Percentiles rank a stretch among this genome's conserved stretches.
Evolutionary conservation across 2,888 invertebrate genomes (phyloP).

Genomic region (Trissolcus brochymenae): DNA sequence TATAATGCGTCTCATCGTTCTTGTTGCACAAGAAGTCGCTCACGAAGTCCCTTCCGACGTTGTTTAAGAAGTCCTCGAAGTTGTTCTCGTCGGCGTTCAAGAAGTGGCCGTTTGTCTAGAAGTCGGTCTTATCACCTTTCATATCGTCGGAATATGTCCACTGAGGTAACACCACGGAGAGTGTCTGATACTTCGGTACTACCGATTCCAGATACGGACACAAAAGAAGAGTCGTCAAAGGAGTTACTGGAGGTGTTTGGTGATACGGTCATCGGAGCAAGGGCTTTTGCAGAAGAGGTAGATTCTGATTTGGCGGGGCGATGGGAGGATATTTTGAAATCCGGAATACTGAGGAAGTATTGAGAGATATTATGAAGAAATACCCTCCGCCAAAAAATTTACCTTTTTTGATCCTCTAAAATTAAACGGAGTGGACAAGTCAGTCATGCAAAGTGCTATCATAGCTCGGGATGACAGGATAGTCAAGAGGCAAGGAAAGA

Average conservation of each 20-base stretch:
- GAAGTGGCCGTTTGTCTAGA: no score
- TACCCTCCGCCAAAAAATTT: constrained; percentile 24
- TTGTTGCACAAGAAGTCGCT: no score
- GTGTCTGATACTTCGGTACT: no score
- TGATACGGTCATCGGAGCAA: background rate
- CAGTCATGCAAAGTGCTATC: background rate
- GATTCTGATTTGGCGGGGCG: constrained; percentile 3
- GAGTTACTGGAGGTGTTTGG: constrained; percentile 6
- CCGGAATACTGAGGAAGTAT: constrained; percentile 24
- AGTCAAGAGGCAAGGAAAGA: constrained; percentile 14
- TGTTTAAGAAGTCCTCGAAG: no score
- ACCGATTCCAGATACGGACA: no score
- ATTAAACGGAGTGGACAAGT: constrained; percentile 5
- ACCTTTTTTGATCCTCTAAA: constrained; percentile 22
- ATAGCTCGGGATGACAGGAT: constrained; percentile 15
- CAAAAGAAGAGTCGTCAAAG: no score
- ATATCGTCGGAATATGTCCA: no score
- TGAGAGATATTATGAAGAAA: constrained; percentile 23
- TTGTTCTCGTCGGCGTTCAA: no score
- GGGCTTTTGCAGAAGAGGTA: constrained; percentile 14
- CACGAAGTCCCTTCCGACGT: no score
- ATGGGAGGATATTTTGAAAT: constrained; percentile 23
- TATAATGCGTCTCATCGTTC: no score
- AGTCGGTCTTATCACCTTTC: no score
- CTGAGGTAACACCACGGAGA: no score